A percentile compares a stretch with the other conserved stretches of the same genome.
phyloP scores from a whole-genome alignment of 2,888 invertebrate genomes.

The Macrophya annulata region DNA sequence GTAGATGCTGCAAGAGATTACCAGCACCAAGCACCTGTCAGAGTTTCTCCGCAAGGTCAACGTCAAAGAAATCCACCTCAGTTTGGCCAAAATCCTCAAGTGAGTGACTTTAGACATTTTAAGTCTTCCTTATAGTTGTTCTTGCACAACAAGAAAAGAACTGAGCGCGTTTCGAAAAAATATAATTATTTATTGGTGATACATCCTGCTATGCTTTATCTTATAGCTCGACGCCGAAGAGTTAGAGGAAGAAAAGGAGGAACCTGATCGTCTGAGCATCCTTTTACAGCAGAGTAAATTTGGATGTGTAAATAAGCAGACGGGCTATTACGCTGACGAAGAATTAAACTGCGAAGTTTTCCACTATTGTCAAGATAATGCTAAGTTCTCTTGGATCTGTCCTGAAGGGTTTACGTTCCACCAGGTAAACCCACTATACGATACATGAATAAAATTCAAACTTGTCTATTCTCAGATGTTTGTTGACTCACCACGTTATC shows the following conservation, averaged over 20 bases:
- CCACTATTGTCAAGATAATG: conserved; percentile 95
- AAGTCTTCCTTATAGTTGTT: background rate
- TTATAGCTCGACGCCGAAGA: conserved; percentile 81
- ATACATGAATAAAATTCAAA: conserved; percentile 9
- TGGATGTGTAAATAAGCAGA: conserved; percentile 89
- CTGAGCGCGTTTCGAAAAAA: background rate
- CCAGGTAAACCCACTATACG: conserved; percentile 82
- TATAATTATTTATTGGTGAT: background rate
- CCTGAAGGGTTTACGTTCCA: conserved; percentile 95
- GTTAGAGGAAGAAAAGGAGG: conserved; percentile 88
- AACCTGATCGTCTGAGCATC: conserved; percentile 91
- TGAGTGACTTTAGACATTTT: conserved; percentile 54
- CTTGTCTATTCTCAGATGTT: conserved; percentile 45
- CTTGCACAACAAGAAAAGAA: background rate
- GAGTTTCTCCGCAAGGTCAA: conserved; percentile 61
- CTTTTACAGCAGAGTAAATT: conserved; percentile 93
- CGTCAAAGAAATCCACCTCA: conserved; percentile 66
- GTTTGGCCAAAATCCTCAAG: conserved; percentile 66
- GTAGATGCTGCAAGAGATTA: conserved; percentile 66
- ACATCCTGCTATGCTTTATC: background rate
- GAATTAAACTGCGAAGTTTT: conserved; percentile 94
- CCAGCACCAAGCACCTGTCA: conserved; percentile 63
- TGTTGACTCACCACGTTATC: background rate
- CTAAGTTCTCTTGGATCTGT: conserved; percentile 96
- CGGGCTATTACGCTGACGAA: conserved; percentile 96